Conservation (phyloP, 2,888 invertebrate species). For the Alcis repandata region DNA sequence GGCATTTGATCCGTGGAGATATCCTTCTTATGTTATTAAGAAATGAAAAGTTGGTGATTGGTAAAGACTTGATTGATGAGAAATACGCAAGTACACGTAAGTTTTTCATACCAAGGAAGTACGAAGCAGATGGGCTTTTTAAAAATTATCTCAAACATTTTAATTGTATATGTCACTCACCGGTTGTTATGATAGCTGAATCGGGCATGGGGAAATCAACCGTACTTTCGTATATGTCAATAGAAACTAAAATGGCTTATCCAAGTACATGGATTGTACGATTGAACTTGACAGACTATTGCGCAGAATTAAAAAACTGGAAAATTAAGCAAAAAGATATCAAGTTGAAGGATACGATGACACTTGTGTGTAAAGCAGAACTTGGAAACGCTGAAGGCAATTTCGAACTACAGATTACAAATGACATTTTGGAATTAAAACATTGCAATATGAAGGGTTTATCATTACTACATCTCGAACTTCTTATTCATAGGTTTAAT, state of each 20-base stretch:
- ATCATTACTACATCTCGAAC: slow-evolving; percentile 9
- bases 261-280: slow-evolving; percentile 24
- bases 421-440: slow-evolving; percentile 10
- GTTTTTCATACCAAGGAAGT: background rate
- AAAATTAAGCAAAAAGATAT: slow-evolving; percentile 7
- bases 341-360: slow-evolving; percentile 15
- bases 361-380: slow-evolving; percentile 22
- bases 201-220: slow-evolving; percentile 42
- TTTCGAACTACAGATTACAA: slow-evolving; percentile 10
- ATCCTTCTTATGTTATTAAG: background rate
- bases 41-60: slow-evolving; percentile 9
- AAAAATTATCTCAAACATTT: background rate
- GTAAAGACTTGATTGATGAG: slow-evolving; percentile 6
- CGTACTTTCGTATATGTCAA: slow-evolving; percentile 17
- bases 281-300: slow-evolving; percentile 22
- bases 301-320: slow-evolving; percentile 14
- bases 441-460: slow-evolving; percentile 10
- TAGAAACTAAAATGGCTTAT: slow-evolving; percentile 15
- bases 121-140: background rate
- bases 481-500: slow-evolving; percentile 20
- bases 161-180: too few species aligned
- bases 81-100: slow-evolving; percentile 2
- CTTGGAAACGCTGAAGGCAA: background rate
- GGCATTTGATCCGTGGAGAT: slow-evolving; percentile 13
- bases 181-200: slow-evolving; percentile 29